These are phyloP conservation scores for Amphilophus citrinellus DNA, from an alignment of 2,113 vertebrate species.

Conservation along the genomic window DNA sequence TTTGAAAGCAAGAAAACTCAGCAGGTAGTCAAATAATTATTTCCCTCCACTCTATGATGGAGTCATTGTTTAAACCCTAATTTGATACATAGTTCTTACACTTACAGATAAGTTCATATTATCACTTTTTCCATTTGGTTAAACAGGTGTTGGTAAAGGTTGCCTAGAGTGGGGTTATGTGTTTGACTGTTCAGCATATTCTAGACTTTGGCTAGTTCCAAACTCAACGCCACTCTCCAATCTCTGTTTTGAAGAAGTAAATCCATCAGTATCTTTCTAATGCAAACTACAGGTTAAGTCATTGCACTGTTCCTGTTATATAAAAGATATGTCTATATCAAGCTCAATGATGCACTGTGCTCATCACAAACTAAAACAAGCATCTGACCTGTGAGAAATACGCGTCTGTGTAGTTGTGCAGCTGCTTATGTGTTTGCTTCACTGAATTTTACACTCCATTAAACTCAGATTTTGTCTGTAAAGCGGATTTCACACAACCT, in stretches of 20 bases:
- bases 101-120: too few species aligned
- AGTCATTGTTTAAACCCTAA: too few species aligned
- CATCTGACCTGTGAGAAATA: background rate
- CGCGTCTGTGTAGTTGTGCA: background rate
- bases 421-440: background rate
- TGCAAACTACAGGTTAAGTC: background rate
- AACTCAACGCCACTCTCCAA: background rate
- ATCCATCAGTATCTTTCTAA: background rate
- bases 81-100: too few species aligned
- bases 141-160: too few species aligned
- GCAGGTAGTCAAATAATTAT: too few species aligned
- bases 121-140: too few species aligned
- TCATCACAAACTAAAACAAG: background rate
- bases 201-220: background rate
- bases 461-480: background rate
- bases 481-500: background rate
- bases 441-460: slow-evolving; percentile 15
- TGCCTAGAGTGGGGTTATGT: too few species aligned
- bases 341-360: background rate
- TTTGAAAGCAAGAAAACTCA: too few species aligned
- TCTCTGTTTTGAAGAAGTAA: background rate
- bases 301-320: background rate
- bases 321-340: background rate
- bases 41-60: too few species aligned
- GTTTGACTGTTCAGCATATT: background rate